Evolutionary conservation across 1,140 invertebrate genomes (phyloP).

Genomic region (Calephelis nemesis): DNA sequence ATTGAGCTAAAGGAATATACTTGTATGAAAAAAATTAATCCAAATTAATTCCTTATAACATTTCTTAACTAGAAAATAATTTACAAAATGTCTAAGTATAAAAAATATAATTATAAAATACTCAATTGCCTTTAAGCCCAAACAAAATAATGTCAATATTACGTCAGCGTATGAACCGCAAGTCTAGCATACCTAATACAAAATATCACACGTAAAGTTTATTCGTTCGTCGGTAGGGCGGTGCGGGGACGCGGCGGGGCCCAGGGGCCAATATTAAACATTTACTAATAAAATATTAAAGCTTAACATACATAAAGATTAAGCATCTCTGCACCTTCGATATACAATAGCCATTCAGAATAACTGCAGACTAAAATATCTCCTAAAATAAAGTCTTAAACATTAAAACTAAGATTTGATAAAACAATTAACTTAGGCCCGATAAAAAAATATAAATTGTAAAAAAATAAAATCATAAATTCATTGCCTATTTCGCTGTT

Average conservation of each 20-base stretch:
- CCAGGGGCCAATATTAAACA: slow-evolving; percentile 73
- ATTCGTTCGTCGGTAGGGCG: slow-evolving; percentile 46
- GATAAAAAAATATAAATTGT: slow-evolving; percentile 47
- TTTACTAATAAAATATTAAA: slow-evolving; percentile 80
- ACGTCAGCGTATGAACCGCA: slow-evolving; percentile 62
- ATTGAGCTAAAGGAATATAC: background rate
- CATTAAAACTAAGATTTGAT: slow-evolving; percentile 71
- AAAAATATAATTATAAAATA: slow-evolving; percentile 71
- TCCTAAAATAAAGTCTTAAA: slow-evolving; percentile 78
- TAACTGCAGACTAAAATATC: slow-evolving; percentile 78
- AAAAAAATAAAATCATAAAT: slow-evolving; percentile 52
- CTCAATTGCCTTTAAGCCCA: slow-evolving; percentile 55
- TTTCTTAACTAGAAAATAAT: slow-evolving; percentile 71
- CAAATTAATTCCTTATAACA: slow-evolving; percentile 44
- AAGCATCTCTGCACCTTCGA: slow-evolving; percentile 78
- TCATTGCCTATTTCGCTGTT: slow-evolving; percentile 68
- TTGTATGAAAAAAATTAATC: slow-evolving; percentile 8
- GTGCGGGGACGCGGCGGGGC: slow-evolving; percentile 50
- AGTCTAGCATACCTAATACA: slow-evolving; percentile 69
- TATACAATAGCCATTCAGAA: slow-evolving; percentile 78
- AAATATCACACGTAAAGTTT: slow-evolving; percentile 74
- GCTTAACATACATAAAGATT: slow-evolving; percentile 80
- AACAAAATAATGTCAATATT: slow-evolving; percentile 59
- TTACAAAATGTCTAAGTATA: slow-evolving; percentile 74
- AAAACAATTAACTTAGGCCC: slow-evolving; percentile 71